A percentile compares a stretch with the other conserved stretches of the same genome.
These are phyloP conservation scores for Archegozetes longisetosus DNA, from an alignment of 1,140 invertebrate species.

Conservation along the genomic window DNA sequence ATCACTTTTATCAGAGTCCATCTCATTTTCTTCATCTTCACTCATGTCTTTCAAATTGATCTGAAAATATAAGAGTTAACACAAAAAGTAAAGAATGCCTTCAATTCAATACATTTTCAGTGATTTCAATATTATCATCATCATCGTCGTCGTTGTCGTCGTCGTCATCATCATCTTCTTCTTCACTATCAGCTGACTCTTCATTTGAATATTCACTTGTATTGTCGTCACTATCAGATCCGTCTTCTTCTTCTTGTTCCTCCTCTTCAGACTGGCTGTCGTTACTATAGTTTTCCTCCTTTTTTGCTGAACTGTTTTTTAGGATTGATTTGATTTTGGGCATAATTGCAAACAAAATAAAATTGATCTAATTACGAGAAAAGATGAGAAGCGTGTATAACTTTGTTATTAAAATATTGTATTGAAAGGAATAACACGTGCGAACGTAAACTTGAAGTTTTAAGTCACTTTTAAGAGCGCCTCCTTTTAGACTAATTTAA, in stretches of 20 bases:
- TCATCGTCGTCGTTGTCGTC: conserved; percentile 24
- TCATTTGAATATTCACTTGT: conserved; percentile 24
- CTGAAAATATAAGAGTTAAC: conserved; percentile 8
- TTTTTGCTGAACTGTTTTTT: background rate
- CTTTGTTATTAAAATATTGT: too few relatives aligned
- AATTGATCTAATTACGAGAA: background rate
- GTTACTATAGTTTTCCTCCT: background rate
- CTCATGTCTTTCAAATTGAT: background rate
- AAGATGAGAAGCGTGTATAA: too few relatives aligned
- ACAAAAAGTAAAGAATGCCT: background rate
- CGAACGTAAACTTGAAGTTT: too few relatives aligned
- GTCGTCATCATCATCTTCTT: conserved; percentile 7
- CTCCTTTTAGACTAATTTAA: too few relatives aligned
- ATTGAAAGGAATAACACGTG: too few relatives aligned
- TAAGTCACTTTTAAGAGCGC: too few relatives aligned
- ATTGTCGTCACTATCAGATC: conserved; percentile 7
- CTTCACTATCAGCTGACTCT: conserved; percentile 21
- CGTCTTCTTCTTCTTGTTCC: conserved; percentile 19
- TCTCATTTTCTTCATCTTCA: background rate
- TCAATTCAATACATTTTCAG: conserved; percentile 1
- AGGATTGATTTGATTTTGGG: background rate
- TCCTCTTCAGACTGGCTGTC: conserved; percentile 7
- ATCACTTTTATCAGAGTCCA: background rate
- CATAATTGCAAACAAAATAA: background rate
- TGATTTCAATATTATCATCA: conserved; percentile 11